phyloP scores from a whole-genome alignment of 2,888 invertebrate genomes.

The Drosophila paranaensis region DNA sequence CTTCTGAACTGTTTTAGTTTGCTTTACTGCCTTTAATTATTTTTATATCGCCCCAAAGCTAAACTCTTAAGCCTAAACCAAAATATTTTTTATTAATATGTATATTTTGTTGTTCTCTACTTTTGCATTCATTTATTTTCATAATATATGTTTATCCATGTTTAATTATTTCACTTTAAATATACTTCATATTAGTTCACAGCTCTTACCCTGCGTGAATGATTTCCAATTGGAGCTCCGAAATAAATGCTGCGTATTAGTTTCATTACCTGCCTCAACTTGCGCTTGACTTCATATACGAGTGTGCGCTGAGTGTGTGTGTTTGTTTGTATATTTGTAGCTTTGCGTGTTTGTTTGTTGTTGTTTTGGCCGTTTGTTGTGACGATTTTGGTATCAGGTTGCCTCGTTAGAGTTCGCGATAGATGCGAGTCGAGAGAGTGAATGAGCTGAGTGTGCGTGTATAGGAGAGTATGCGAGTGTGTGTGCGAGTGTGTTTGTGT shows the following conservation, averaged over 20 bases:
- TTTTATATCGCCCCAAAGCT: no score
- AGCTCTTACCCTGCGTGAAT: conserved; percentile 33
- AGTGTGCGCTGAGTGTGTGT: conserved; percentile 11
- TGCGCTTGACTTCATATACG: conserved; percentile 52
- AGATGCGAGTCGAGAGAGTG: conserved; percentile 41
- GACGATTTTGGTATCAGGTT: conserved; percentile 78
- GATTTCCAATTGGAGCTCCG: conserved; percentile 37
- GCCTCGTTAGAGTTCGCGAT: conserved; percentile 62
- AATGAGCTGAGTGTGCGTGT: conserved; percentile 41
- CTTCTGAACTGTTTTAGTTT: background rate
- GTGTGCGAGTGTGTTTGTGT: conserved; percentile 22
- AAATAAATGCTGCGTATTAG: conserved; percentile 31
- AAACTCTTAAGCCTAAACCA: background rate
- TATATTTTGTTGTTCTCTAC: background rate
- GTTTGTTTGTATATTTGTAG: conserved; percentile 25
- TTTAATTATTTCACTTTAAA: background rate
- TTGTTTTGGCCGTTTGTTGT: conserved; percentile 58
- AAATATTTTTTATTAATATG: background rate
- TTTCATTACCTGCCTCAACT: conserved; percentile 66
- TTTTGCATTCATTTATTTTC: background rate
- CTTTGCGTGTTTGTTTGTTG: conserved; percentile 46
- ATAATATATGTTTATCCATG: background rate
- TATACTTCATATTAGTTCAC: background rate
- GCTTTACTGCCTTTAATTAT: background rate
- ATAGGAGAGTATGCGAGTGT: background rate